These are phyloP conservation scores for Phacellophora camtschatica DNA, from an alignment of 30 jellyfish, hydroid and myxozoan species.

Conservation along the genomic window DNA sequence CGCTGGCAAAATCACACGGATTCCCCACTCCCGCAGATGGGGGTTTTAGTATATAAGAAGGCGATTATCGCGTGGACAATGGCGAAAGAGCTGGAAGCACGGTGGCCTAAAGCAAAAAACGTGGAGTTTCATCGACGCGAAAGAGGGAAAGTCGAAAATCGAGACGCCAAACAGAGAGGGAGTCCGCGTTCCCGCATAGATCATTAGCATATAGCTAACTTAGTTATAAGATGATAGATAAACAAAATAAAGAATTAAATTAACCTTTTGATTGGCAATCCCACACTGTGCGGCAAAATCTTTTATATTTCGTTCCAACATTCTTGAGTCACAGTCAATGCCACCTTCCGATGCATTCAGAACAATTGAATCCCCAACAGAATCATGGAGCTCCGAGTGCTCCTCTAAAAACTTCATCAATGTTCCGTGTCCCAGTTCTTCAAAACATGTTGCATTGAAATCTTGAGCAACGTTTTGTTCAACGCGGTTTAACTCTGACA, in stretches of 20 bases:
- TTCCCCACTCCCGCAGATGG: no score
- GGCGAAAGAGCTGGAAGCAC: no score
- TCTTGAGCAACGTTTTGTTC: constrained; percentile 24
- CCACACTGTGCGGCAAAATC: neutral
- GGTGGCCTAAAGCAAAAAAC: no score
- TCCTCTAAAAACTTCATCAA: constrained; percentile 33
- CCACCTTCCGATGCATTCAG: neutral
- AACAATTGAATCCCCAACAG: neutral
- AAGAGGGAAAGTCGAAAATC: no score
- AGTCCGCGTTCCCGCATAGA: no score
- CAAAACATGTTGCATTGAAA: constrained; percentile 26
- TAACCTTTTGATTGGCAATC: neutral
- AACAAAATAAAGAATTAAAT: neutral
- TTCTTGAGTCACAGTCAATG: neutral
- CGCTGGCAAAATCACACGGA: no score
- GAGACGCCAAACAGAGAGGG: no score
- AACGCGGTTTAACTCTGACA: neutral
- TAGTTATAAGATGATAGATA: neutral
- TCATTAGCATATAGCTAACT: no score
- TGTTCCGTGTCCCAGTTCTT: constrained; percentile 66
- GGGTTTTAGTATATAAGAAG: no score
- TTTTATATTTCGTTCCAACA: neutral
- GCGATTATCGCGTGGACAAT: no score
- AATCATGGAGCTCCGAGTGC: constrained; percentile 3
- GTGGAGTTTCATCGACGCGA: no score